A percentile compares a stretch with the other conserved stretches of the same genome.
These are phyloP conservation scores for Macrosoma leucophasiata DNA, from an alignment of 2,888 invertebrate species.

Conservation along the genomic window DNA sequence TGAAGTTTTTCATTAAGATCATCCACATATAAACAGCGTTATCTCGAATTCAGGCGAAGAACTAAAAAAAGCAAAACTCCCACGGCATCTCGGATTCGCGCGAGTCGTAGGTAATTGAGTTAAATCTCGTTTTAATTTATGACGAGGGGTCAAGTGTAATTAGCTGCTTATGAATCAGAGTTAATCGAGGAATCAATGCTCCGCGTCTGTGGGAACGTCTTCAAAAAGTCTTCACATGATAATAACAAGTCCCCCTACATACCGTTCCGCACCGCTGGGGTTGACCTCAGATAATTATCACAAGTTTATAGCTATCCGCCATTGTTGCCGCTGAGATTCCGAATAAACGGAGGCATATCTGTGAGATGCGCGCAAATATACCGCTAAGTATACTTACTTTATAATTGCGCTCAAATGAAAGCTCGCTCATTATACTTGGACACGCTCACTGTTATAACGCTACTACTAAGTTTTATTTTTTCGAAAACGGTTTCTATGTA, in stretches of 20 bases:
- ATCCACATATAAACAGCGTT: conserved; percentile 10
- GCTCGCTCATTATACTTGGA: too few species aligned
- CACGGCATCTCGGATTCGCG: conserved; percentile 35
- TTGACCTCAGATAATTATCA: conserved; percentile 70
- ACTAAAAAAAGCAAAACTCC: conserved; percentile 29
- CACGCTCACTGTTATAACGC: too few species aligned
- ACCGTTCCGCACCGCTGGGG: conserved; percentile 61
- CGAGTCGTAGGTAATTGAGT: conserved; percentile 28
- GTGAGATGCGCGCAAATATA: conserved; percentile 35
- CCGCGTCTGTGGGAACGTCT: conserved; percentile 69
- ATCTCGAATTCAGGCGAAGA: conserved; percentile 1
- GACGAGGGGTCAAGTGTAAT: conserved; percentile 58
- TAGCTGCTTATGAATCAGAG: conserved; percentile 67
- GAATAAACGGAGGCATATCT: conserved; percentile 45
- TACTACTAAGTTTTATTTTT: too few species aligned
- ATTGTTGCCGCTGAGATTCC: conserved; percentile 63
- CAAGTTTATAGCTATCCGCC: conserved; percentile 60
- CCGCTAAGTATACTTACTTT: too few species aligned
- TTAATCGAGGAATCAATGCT: conserved; percentile 67
- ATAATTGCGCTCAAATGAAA: too few species aligned
- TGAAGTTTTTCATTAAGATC: conserved; percentile 11
- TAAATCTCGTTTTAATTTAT: conserved; percentile 47
- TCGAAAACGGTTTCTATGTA: too few species aligned
- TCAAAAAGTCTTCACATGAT: conserved; percentile 72
- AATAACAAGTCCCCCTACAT: conserved; percentile 65